phyloP scores from a whole-genome alignment of 2,888 invertebrate genomes.

The Podotricha telesiphe region DNA sequence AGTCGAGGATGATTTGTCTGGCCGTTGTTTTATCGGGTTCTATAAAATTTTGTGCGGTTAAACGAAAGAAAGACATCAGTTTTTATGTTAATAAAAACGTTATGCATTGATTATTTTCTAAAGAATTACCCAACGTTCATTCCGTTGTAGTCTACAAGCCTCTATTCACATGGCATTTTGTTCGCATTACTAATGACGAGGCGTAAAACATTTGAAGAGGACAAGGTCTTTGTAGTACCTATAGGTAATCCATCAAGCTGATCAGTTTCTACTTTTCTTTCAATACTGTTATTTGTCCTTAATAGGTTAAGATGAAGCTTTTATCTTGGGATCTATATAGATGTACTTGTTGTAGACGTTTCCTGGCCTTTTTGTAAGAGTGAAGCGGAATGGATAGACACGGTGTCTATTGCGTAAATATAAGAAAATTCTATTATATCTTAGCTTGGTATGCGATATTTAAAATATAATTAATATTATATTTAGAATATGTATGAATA shows the following conservation, averaged over 20 bases:
- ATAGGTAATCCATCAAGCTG: constrained; percentile 15
- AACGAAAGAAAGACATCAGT: constrained; percentile 4
- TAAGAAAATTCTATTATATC: no score
- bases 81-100: neutral
- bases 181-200: constrained; percentile 1
- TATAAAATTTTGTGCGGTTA: constrained; percentile 21
- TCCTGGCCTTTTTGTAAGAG: neutral
- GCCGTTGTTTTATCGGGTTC: constrained; percentile 5
- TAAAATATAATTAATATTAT: neutral
- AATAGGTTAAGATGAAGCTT: neutral
- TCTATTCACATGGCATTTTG: constrained; percentile 5
- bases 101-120: neutral
- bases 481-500: neutral
- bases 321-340: neutral
- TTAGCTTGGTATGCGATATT: no score
- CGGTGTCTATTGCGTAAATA: no score
- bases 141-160: neutral
- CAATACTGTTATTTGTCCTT: neutral
- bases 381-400: neutral
- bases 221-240: neutral
- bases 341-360: neutral
- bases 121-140: neutral
- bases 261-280: constrained; percentile 13
- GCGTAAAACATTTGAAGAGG: neutral
- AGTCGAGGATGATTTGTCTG: constrained; percentile 1